Conservation (phyloP, 2,888 invertebrate species). For the Crioceris asparagi region DNA sequence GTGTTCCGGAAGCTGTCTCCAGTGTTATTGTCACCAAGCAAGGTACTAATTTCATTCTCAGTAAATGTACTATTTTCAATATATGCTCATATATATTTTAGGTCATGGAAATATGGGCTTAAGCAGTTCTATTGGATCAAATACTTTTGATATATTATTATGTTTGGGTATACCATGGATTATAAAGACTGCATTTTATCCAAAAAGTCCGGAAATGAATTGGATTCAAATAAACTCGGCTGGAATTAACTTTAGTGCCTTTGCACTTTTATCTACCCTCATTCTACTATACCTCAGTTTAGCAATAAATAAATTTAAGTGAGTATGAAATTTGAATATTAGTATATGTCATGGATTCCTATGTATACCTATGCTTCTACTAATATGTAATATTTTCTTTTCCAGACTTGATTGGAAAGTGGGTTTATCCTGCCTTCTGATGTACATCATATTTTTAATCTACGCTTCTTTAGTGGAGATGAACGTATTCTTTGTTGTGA, state of each 20-base stretch:
- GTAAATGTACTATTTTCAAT: neutral
- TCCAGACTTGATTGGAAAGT: constrained; percentile 55
- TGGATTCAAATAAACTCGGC: constrained; percentile 63
- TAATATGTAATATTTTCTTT: constrained; percentile 12
- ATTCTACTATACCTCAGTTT: constrained; percentile 57
- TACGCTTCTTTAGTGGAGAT: constrained; percentile 65
- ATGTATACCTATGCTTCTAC: neutral
- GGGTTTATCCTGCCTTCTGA: constrained; percentile 53
- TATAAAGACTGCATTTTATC: constrained; percentile 54
- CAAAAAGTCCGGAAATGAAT: constrained; percentile 45
- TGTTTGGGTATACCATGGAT: constrained; percentile 73
- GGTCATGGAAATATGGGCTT: constrained; percentile 70
- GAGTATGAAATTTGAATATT: constrained; percentile 18
- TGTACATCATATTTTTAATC: constrained; percentile 56
- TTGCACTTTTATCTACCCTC: constrained; percentile 63
- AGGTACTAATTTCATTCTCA: constrained; percentile 40
- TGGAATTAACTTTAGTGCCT: constrained; percentile 64
- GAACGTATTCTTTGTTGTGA: constrained; percentile 65
- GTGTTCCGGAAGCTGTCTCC: constrained; percentile 78
- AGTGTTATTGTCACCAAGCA: constrained; percentile 74
- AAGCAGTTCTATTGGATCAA: constrained; percentile 72
- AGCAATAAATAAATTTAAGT: constrained; percentile 52
- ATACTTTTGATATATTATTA: constrained; percentile 69
- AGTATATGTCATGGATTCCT: neutral
- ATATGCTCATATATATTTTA: constrained; percentile 31